phyloP scores from a whole-genome alignment of 2,797 vertebrate genomes.

The Crax fasciolata region DNA sequence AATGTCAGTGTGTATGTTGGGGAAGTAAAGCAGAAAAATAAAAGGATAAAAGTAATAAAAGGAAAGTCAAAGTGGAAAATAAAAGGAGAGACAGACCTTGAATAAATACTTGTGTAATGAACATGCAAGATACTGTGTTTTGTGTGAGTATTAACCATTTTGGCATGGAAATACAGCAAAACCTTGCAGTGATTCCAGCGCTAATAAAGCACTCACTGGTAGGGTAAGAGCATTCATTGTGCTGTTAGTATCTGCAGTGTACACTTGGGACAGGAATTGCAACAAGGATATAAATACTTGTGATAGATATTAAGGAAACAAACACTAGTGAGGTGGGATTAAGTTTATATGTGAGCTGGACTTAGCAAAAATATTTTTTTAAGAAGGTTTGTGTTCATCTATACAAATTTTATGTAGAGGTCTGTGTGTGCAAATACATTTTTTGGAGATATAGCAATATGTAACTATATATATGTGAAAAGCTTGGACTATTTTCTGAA shows the following conservation, averaged over 20 bases:
- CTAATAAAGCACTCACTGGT: not conserved
- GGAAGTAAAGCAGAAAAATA: not conserved
- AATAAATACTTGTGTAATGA: not conserved
- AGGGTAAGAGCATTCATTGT: not conserved
- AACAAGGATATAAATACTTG: not conserved
- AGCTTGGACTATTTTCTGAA: not conserved
- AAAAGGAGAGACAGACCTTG: not conserved
- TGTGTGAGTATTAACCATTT: not conserved
- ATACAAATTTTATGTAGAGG: not conserved
- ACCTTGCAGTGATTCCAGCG: not conserved
- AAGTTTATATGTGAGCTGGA: not conserved
- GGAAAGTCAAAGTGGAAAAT: not conserved
- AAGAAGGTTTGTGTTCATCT: not conserved
- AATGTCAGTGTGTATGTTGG: not conserved
- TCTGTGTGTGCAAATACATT: not conserved
- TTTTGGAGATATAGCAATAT: not conserved
- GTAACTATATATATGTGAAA: not conserved
- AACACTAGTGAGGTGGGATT: not conserved
- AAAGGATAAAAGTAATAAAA: not conserved
- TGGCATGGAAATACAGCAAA: not conserved
- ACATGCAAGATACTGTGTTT: not conserved
- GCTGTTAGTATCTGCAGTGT: not conserved
- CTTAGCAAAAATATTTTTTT: not conserved
- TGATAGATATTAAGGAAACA: not conserved
- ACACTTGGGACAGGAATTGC: not conserved